Evolutionary conservation across 2,888 invertebrate species (phyloP).

Genomic region (Xestia xanthographa): DNA sequence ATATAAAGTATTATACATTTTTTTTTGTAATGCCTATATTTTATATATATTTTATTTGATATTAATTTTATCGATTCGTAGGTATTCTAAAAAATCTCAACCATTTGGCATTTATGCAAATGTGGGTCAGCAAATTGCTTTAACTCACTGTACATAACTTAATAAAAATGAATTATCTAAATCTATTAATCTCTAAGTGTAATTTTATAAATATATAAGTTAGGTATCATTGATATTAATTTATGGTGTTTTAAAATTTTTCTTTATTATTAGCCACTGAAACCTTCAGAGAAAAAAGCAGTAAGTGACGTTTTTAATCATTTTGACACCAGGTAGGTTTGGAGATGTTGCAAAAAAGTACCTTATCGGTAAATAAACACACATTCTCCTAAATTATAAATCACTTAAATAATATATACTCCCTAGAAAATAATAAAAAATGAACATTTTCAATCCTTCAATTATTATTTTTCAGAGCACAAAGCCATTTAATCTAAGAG

Average conservation of each 20-base stretch:
- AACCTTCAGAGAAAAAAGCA: background rate
- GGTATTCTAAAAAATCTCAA: too few relatives aligned
- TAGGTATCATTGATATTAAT: background rate
- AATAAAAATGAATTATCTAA: too few relatives aligned
- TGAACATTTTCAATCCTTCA: background rate
- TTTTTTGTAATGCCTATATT: too few relatives aligned
- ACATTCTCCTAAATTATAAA: background rate
- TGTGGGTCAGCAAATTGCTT: too few relatives aligned
- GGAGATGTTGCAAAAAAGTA: background rate
- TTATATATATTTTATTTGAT: too few relatives aligned
- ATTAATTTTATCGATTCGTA: too few relatives aligned
- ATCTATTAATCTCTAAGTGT: too few relatives aligned
- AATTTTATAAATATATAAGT: too few relatives aligned
- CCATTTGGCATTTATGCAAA: too few relatives aligned
- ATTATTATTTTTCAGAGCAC: conserved; percentile 18
- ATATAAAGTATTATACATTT: too few relatives aligned
- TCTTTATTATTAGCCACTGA: conserved; percentile 9
- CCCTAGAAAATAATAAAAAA: background rate
- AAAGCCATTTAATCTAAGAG: background rate
- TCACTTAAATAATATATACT: background rate
- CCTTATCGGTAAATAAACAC: background rate
- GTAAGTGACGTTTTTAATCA: conserved; percentile 1
- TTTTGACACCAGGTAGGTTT: background rate
- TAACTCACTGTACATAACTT: too few relatives aligned
- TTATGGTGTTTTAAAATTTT: background rate